Base-by-base conservation (phyloP, 2,797 vertebrate species). In the Sylvilagus floridanus region DNA sequence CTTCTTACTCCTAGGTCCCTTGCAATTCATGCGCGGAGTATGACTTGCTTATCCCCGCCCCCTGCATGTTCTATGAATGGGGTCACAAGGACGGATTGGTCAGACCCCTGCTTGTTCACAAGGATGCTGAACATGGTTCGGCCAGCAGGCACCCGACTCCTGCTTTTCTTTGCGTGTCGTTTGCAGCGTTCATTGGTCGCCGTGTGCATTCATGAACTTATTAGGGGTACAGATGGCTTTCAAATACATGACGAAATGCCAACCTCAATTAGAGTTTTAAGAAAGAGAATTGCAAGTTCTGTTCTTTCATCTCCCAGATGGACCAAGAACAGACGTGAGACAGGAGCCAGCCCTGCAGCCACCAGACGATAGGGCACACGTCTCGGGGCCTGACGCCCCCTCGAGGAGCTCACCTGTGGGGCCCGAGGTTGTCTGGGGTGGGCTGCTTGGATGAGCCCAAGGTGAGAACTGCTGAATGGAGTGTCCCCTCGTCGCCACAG, bases 201-300 rank as follows among this genome's bases (percentile, higher is more conserved):
- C 54, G 47, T 30, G 68, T 13, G 42, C 88, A 30, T 68, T 79
- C 81, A 84, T 94, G 84, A 92, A 72, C 83, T 92, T 63, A 90
- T 90, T 95, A 94, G 86, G 68, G 69, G 30, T 65, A 52, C 90
- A 86, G 90, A 71, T 66, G 76, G 84, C 52, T 96, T 75, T 88
- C 79, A 81, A 77, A 85, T 65, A 78, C 69, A 84, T n/a, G 63
- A 91, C 65, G 82, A 60, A 81, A 84, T 87, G 95, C 54, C 82
- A 85, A 68, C 73, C 30, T 90, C 83, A 72, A 88, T 91, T 95
- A 92, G 24, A 83, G 24, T 77, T 85, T 88, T 72, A 35, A 90
- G 91, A 86, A 93, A 47, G 35, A 86, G 87, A 84, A 28, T 32
- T 91, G 65, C 79, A 81, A 90, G 63, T 22, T 81, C 47, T 84